Evolutionary conservation across 1,140 invertebrate genomes (phyloP).

Genomic region (Sesamia nonagrioides): DNA sequence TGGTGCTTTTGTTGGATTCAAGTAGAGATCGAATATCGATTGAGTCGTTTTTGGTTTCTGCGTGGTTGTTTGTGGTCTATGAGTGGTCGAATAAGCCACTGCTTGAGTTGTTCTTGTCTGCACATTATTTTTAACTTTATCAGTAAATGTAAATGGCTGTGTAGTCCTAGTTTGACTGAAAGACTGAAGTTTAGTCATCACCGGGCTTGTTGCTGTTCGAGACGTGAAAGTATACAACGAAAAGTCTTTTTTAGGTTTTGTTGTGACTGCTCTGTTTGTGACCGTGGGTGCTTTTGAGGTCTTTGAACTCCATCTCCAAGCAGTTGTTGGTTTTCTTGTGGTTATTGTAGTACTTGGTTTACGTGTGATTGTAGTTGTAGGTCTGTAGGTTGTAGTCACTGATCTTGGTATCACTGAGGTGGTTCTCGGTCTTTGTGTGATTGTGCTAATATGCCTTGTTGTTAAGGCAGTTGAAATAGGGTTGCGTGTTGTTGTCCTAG

Average conservation of each 20-base stretch:
- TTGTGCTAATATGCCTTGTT: not conserved
- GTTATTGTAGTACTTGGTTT: conserved; percentile 39
- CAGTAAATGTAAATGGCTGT: not conserved
- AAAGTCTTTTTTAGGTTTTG: not conserved
- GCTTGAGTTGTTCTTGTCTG: conserved; percentile 25
- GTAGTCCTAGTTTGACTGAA: not conserved
- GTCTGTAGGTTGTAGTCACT: not conserved
- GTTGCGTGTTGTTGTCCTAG: conserved; percentile 9
- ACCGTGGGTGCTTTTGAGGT: conserved; percentile 11
- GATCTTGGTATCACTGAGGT: not conserved
- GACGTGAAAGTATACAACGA: conserved; percentile 27
- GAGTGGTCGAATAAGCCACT: not conserved
- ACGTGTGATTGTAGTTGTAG: not conserved
- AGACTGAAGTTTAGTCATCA: not conserved
- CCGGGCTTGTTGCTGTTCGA: conserved; percentile 19
- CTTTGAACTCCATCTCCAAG: conserved; percentile 21
- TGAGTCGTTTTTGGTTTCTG: conserved; percentile 55
- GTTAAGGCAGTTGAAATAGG: not conserved
- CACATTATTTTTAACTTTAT: conserved; percentile 3
- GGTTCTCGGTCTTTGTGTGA: not conserved
- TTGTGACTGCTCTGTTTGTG: not conserved
- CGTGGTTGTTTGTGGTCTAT: not conserved
- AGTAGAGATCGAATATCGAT: conserved; percentile 79
- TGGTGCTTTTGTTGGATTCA: conserved; percentile 70
- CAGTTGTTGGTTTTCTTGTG: conserved; percentile 30